Evolutionary conservation across 1,140 invertebrate genomes (phyloP), one percentile per base, ranked within the genome.

Genomic region (Drepana arcuata): DNA sequence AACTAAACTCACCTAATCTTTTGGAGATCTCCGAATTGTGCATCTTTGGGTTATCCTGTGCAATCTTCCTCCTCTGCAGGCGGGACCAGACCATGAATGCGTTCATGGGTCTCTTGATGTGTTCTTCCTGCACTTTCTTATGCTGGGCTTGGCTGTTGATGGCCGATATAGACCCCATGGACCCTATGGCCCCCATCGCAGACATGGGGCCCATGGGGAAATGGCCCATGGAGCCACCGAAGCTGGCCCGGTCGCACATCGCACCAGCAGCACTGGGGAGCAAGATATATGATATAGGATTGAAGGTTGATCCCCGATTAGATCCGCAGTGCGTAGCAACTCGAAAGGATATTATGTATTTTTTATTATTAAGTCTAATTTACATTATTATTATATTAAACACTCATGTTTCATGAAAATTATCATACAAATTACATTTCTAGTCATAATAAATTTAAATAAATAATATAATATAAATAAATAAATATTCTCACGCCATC

Each of bases 11-110:
- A 93, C 92, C 96, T 23, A 99, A 88, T 71, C 95, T 83, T 78
- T 98, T 98, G 12, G 93, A 96, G 44, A 99, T 99, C 79, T 98
- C 96, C 0, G 95, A 97, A 75, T 99, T 99, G 84, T 99, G 96
- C 96, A 99, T 98, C 85, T 98, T 98, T 1, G 97, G 97, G 82
- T 99, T 98, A 58, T 98, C 95, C 72, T 97, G 94, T 0, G 96
- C 96, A 55, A 98, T 98, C 82, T 98, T 95, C 38, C 93, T 85
- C 31, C 94, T 79, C 61, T 96, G 94, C 24, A 94, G 83, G 25
- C 93, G 74, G 0, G 93, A 95, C 94, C 94, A 95, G 1, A 94
- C 92, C 93, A 94, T 94, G 77, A 95, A 95, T 0, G 93, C 93
- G 75, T 94, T 95, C 93, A 95, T 94, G 1, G 92, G 93, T 7